Percentiles rank a stretch among this genome's conserved stretches.
Conservation (phyloP, 2,888 invertebrate genomes). For the Aspidapion aeneum region DNA sequence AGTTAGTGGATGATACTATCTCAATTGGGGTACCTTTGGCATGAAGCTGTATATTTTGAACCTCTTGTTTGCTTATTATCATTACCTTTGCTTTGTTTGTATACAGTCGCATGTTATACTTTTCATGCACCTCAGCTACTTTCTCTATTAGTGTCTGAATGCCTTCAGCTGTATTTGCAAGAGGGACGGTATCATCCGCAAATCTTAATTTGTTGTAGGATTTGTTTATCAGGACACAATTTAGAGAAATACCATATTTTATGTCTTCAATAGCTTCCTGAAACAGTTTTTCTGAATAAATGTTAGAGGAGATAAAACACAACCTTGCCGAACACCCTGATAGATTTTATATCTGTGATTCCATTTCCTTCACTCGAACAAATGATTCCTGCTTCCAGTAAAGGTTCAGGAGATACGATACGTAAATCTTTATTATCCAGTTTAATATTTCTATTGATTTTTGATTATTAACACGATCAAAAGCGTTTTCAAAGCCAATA, state of each 20-base stretch:
- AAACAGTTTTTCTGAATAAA: not conserved
- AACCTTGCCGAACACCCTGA: not conserved
- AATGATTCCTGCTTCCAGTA: not conserved
- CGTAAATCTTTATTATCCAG: not conserved
- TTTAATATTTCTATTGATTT: not conserved
- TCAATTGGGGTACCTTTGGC: too few species aligned
- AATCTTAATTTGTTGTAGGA: too few species aligned
- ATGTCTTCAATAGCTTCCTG: not conserved
- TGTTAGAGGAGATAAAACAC: not conserved
- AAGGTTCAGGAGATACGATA: not conserved
- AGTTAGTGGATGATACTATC: too few species aligned
- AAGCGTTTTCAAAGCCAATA: not conserved
- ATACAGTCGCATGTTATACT: too few species aligned
- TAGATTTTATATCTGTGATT: not conserved
- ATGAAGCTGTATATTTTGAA: too few species aligned
- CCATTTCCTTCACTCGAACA: not conserved
- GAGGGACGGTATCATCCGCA: not conserved
- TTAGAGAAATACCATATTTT: not conserved
- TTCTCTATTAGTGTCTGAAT: too few species aligned
- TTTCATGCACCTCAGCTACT: too few species aligned
- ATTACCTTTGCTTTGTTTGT: too few species aligned
- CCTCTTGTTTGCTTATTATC: too few species aligned
- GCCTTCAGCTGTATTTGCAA: too few species aligned
- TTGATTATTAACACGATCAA: not conserved
- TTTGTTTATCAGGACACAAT: not conserved